Evolutionary conservation across 2,888 invertebrate genomes (phyloP).

Genomic region (Andrena haemorrhoa): DNA sequence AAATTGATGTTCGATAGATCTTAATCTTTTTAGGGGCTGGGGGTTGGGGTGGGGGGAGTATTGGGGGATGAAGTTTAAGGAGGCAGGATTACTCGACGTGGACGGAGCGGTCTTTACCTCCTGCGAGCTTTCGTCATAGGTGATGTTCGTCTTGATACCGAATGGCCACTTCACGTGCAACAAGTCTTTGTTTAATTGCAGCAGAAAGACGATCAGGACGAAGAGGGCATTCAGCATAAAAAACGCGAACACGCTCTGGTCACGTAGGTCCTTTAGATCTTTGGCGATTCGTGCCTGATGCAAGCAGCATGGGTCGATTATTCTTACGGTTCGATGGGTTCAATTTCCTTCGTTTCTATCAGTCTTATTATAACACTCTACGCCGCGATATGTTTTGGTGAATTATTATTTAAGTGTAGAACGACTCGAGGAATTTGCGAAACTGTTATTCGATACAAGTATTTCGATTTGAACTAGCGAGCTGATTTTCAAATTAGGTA

Average conservation of each 20-base stretch:
- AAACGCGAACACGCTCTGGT: conserved; percentile 98
- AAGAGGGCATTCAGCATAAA: conserved; percentile 99
- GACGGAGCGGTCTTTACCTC: conserved; percentile 90
- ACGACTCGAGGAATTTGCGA: background rate
- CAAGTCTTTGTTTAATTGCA: conserved; percentile 99
- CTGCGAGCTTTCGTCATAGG: conserved; percentile 95
- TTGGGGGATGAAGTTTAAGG: conserved; percentile 1
- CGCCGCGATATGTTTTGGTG: background rate
- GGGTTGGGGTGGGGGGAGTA: background rate
- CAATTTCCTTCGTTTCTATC: conserved; percentile 2
- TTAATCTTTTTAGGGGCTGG: too few species aligned
- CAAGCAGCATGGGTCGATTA: conserved; percentile 69
- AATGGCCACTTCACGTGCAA: conserved; percentile 98
- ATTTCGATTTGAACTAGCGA: background rate
- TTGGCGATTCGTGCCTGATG: conserved; percentile 94
- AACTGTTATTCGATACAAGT: background rate
- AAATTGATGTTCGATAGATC: background rate
- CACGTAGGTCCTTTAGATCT: conserved; percentile 97
- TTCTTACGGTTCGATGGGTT: conserved; percentile 23
- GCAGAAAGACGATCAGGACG: conserved; percentile 98
- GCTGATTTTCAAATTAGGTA: too few species aligned
- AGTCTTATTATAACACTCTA: background rate
- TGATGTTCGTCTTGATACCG: conserved; percentile 97
- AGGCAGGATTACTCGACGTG: conserved; percentile 63
- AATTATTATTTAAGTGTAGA: too few species aligned